Conservation (phyloP, 2,113 vertebrate genomes). For the Psettodes erumei region DNA sequence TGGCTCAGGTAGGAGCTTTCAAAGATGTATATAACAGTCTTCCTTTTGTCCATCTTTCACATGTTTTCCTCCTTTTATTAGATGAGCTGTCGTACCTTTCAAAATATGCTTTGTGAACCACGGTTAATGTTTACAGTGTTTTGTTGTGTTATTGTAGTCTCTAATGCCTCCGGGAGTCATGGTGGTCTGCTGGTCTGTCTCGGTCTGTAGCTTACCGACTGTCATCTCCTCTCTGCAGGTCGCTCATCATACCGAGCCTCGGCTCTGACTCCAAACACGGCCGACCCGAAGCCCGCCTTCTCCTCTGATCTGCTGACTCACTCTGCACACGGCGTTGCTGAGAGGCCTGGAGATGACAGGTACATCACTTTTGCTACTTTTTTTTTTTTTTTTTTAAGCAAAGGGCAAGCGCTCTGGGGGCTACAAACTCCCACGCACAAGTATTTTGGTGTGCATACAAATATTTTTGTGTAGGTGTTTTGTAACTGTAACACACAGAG, state of each 20-base stretch:
- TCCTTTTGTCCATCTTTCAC: background rate
- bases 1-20: background rate
- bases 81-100: background rate
- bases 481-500: constrained; percentile 34
- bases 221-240: constrained; percentile 56
- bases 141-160: background rate
- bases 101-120: background rate
- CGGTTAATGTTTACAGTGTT: background rate
- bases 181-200: constrained; percentile 12
- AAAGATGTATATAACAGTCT: background rate
- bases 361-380: constrained; percentile 24
- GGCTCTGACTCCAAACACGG: constrained; percentile 43
- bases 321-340: constrained; percentile 33
- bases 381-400: constrained; percentile 32
- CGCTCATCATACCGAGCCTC: constrained; percentile 27
- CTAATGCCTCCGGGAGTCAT: too few relatives aligned
- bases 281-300: constrained; percentile 38
- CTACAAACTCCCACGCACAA: constrained; percentile 58
- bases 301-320: constrained; percentile 57
- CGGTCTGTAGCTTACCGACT: constrained; percentile 24
- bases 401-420: constrained; percentile 38
- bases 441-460: constrained; percentile 59
- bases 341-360: constrained; percentile 43
- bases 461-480: constrained; percentile 64
- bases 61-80: background rate